These are phyloP conservation scores for Cheilosia vernalis DNA, from an alignment of 2,888 invertebrate species.

Conservation along the genomic window DNA sequence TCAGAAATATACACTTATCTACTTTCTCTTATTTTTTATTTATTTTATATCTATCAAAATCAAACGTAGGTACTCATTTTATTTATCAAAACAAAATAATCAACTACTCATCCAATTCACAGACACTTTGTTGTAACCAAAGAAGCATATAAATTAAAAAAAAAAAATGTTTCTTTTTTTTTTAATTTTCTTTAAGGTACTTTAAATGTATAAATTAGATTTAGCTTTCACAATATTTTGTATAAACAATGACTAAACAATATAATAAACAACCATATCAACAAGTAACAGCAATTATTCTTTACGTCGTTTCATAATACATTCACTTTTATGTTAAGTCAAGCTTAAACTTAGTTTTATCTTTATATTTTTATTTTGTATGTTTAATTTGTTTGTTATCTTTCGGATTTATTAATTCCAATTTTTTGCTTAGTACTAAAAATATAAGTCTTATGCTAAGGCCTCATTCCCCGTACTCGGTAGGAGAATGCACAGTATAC, in stretches of 20 bases:
- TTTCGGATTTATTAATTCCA: constrained; percentile 20
- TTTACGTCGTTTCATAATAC: constrained; percentile 67
- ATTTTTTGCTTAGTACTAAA: constrained; percentile 48
- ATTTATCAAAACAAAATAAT: constrained; percentile 35
- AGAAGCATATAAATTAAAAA: constrained; percentile 2
- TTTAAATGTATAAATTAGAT: constrained; percentile 13
- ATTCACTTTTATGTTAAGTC: constrained; percentile 57
- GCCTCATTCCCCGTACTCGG: constrained; percentile 90
- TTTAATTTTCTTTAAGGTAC: constrained; percentile 44
- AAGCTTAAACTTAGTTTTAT: constrained; percentile 36
- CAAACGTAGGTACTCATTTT: constrained; percentile 14
- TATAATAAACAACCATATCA: constrained; percentile 64
- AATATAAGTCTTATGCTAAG: constrained; percentile 83
- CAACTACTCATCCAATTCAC: constrained; percentile 25
- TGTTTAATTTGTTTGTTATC: constrained; percentile 6
- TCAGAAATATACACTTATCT: constrained; percentile 27
- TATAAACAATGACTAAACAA: constrained; percentile 40
- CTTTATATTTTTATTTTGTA: constrained; percentile 34
- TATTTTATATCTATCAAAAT: neutral
- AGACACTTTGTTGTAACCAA: constrained; percentile 12
- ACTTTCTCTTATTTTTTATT: neutral
- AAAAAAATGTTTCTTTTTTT: neutral
- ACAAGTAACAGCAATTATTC: constrained; percentile 52
- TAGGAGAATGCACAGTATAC: constrained; percentile 89
- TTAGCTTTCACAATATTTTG: constrained; percentile 40